Evolutionary conservation across 1,140 invertebrate genomes (phyloP), one percentile per base, ranked within the genome.

Genomic region (Eupristina koningsbergeri): DNA sequence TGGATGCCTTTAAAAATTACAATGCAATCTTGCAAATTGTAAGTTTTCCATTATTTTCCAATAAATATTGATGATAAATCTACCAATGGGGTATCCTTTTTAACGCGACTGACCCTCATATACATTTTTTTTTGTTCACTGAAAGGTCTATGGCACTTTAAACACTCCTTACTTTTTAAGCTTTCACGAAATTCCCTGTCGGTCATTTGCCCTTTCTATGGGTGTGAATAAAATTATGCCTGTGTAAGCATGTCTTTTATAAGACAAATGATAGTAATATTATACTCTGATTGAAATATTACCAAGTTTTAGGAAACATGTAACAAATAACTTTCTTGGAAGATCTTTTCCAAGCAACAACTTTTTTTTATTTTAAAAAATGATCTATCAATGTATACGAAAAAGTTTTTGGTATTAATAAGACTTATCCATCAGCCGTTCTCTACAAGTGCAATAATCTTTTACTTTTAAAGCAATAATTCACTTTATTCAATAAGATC

Each of bases 231-330:
- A 76, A 29, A 34, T 31, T 17, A 3, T 15, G 47, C 1, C 9
- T 53, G 47, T 53, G 8, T 29, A 50, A 31, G n/a, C 22, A 36
- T 77, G 31, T 61, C 50, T n/a, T 76, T 50, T 29, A 36, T n/a
- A 17, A 19, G n/a, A 64, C 53, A 78, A 64, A 78, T 64, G 58
- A 45, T 78, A 64, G 36, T 22, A 19, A 39, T 64, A 64, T 6
- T 11, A 29, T 45, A 78, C 76, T 36, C 34, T 22, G 36, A 80
- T 80, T 67, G 67, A 80, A 80, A 80, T 71, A 80, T 71, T 53
- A 34, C 26, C 67, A 3, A 31, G 15, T 80, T 78, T 71, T 8
- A 58, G 31, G 11, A 39, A 71, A 53, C 78, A 9, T 69, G 22
- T 31, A 53, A 58, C 34, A 53, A 34, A 80, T 58, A 47, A 71